A percentile compares a stretch with the other conserved stretches of the same genome.
These are phyloP conservation scores for Zenarchopterus dispar DNA, from an alignment of 2,797 vertebrate genomes.

Conservation along the genomic window DNA sequence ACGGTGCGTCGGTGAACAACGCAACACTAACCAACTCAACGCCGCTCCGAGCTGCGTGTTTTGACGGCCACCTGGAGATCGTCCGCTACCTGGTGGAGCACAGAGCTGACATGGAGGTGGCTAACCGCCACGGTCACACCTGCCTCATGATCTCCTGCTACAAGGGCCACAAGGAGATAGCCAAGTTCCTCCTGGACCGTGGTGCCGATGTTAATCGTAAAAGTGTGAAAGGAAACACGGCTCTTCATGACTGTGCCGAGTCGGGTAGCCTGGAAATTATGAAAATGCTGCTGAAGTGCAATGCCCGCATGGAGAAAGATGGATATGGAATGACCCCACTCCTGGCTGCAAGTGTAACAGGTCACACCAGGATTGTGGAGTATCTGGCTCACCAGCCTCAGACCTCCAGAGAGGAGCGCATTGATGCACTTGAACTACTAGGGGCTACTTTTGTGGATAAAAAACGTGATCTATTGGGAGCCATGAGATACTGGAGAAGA, in stretches of 20 bases:
- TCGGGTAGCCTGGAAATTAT: constrained; percentile 97
- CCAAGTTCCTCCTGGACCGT: constrained; percentile 91
- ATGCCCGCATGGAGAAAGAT: constrained; percentile 92
- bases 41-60: constrained; percentile 94
- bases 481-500: constrained; percentile 92
- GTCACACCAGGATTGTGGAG: constrained; percentile 97
- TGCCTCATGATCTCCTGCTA: constrained; percentile 98
- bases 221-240: constrained; percentile 96
- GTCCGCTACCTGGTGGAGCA: constrained; percentile 95
- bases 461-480: constrained; percentile 92
- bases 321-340: constrained; percentile 97
- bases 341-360: constrained; percentile 93
- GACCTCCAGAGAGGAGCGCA: constrained; percentile 83
- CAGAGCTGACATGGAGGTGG: constrained; percentile 94
- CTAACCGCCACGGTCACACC: constrained; percentile 96
- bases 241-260: constrained; percentile 94
- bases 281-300: constrained; percentile 91
- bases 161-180: constrained; percentile 96
- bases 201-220: constrained; percentile 95
- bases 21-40: constrained; percentile 97
- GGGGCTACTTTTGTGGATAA: constrained; percentile 97
- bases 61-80: constrained; percentile 95
- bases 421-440: constrained; percentile 91
- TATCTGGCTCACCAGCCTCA: constrained; percentile 88
- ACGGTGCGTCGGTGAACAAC: constrained; percentile 93